Conservation (phyloP, 2,113 vertebrate species). For the Phocoena sinus region DNA sequence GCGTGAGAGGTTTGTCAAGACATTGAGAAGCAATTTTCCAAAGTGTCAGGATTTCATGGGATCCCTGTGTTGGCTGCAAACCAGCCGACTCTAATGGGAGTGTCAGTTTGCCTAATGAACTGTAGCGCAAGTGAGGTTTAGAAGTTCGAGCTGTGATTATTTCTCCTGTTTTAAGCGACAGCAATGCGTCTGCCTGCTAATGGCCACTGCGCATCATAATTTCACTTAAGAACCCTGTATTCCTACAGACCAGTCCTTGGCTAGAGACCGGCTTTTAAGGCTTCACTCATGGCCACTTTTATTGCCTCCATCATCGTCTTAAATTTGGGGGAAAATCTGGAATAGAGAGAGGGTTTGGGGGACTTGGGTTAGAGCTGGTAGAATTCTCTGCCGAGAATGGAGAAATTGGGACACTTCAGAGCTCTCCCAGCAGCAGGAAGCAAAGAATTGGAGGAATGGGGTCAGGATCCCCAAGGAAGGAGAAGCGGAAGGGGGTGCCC, state of each 20-base stretch:
- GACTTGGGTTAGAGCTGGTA: not conserved
- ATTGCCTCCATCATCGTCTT: not conserved
- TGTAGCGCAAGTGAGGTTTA: fast-evolving
- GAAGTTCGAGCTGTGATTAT: fast-evolving
- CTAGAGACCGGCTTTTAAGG: too few relatives aligned
- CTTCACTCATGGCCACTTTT: not conserved
- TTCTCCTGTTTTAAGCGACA: not conserved
- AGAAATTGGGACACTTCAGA: not conserved
- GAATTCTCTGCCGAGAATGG: not conserved
- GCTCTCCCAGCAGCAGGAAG: not conserved
- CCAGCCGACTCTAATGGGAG: fast-evolving
- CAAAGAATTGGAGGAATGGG: too few relatives aligned
- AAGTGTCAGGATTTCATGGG: not conserved
- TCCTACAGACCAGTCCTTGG: not conserved
- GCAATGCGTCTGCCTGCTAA: fast-evolving
- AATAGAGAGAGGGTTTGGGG: not conserved
- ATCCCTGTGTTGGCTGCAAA: not conserved
- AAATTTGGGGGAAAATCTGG: not conserved
- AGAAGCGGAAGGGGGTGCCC: not conserved
- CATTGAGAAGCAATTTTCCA: not conserved
- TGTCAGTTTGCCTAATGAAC: not conserved
- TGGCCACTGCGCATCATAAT: fast-evolving
- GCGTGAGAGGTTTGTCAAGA: not conserved
- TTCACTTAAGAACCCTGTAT: not conserved
- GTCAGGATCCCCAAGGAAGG: not conserved